A percentile compares a stretch with the other conserved stretches of the same genome.
Conservation (phyloP, 2,797 vertebrate genomes). For the Phoeniculus purpureus region DNA sequence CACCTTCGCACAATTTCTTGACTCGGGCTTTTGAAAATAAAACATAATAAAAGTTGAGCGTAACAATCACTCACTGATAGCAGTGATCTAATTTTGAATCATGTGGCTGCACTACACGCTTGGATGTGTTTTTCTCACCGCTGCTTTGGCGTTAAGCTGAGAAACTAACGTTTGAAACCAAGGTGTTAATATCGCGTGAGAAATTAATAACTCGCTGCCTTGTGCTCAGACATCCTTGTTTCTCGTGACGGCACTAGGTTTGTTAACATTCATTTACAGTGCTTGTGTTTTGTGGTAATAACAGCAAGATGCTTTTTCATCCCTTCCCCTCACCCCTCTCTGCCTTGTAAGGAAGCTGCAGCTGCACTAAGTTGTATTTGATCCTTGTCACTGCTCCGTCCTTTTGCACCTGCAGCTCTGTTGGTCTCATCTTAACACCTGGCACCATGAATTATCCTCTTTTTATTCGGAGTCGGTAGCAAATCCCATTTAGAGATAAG, state of each 20-base stretch:
- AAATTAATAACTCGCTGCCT: background rate
- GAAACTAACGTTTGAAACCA: constrained; percentile 1
- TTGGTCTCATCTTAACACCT: constrained; percentile 81
- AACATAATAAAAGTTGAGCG: constrained; percentile 22
- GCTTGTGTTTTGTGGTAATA: constrained; percentile 52
- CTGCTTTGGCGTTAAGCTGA: background rate
- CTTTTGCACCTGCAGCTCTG: constrained; percentile 89
- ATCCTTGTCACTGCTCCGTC: constrained; percentile 75
- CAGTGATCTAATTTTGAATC: constrained; percentile 72
- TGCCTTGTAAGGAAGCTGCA: constrained; percentile 73
- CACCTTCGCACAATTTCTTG: constrained; percentile 34
- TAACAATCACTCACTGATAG: constrained; percentile 34
- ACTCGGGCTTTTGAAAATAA: constrained; percentile 62
- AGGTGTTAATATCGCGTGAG: background rate
- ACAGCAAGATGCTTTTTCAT: constrained; percentile 58
- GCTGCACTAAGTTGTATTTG: constrained; percentile 77
- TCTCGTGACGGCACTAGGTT: background rate
- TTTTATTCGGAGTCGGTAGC: constrained; percentile 67
- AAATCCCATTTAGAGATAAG: constrained; percentile 63
- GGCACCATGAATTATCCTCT: constrained; percentile 77
- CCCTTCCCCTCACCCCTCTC: constrained; percentile 54
- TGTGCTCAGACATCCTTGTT: background rate
- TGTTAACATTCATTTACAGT: constrained; percentile 50
- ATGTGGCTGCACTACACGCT: constrained; percentile 24
- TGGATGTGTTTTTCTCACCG: constrained; percentile 16